These are phyloP conservation scores for Cheilinus undulatus DNA, from an alignment of 2,113 vertebrate genomes.

Conservation along the genomic window DNA sequence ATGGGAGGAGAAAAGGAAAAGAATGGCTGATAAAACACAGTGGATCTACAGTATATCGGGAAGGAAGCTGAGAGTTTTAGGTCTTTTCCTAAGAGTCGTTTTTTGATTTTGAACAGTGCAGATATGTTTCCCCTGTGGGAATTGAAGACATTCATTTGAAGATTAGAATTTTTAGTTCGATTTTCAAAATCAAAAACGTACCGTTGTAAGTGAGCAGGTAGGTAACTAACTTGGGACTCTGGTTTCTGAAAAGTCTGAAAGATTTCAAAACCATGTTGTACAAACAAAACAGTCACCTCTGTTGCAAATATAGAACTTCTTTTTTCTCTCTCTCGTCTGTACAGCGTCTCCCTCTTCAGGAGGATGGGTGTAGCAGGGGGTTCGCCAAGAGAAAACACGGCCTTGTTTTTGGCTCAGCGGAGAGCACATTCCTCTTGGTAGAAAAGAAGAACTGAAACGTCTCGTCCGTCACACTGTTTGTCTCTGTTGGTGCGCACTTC, in stretches of 20 bases:
- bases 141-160: constrained; percentile 80
- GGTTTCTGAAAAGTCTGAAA: constrained; percentile 74
- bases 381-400: constrained; percentile 62
- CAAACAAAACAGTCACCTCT: constrained; percentile 76
- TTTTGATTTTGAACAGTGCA: constrained; percentile 82
- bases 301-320: constrained; percentile 80
- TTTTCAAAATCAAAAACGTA: constrained; percentile 80
- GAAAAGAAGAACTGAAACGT: constrained; percentile 63
- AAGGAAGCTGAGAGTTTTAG: constrained; percentile 69
- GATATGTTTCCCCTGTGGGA: constrained; percentile 72
- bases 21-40: constrained; percentile 64
- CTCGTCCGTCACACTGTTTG: constrained; percentile 48
- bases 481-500: constrained; percentile 53
- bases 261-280: constrained; percentile 74
- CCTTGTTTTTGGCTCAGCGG: constrained; percentile 56
- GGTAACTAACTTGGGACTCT: constrained; percentile 60
- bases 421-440: constrained; percentile 66
- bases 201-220: constrained; percentile 58
- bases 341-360: constrained; percentile 63
- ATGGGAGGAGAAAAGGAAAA: not conserved
- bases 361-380: constrained; percentile 42
- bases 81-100: constrained; percentile 72
- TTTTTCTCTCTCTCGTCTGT: constrained; percentile 65
- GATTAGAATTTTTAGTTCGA: constrained; percentile 70
- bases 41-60: constrained; percentile 75